phyloP scores from a whole-genome alignment of 2,797 vertebrate genomes.

The Hapalemur alaotrensis region DNA sequence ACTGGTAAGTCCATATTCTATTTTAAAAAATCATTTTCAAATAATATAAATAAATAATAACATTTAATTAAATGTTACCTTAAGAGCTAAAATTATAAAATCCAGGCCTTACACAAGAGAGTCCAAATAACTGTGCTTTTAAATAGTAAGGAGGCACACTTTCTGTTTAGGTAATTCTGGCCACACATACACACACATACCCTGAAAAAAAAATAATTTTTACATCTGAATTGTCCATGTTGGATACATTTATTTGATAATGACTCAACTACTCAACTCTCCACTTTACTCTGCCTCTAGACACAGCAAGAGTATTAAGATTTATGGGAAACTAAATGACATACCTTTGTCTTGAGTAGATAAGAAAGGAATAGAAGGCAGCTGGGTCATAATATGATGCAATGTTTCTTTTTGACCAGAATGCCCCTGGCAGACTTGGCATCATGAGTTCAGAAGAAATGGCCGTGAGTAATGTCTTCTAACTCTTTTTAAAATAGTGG shows the following conservation, averaged over 20 bases:
- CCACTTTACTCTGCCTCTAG: slow-evolving; percentile 6
- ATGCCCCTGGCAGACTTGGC: slow-evolving; percentile 68
- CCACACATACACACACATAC: not conserved
- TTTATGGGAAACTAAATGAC: not conserved
- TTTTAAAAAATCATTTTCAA: slow-evolving; percentile 19
- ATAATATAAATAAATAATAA: too few relatives aligned
- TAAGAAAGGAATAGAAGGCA: not conserved
- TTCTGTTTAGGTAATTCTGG: slow-evolving; percentile 21
- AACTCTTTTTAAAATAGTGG: not conserved
- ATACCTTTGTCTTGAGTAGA: not conserved
- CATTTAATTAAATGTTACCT: slow-evolving; percentile 10
- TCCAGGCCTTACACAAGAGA: not conserved
- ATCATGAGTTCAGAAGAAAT: slow-evolving; percentile 80
- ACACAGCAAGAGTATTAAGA: not conserved
- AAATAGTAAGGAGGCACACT: slow-evolving; percentile 2
- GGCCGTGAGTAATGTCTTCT: slow-evolving; percentile 59
- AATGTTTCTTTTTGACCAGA: slow-evolving; percentile 69
- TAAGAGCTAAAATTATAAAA: slow-evolving; percentile 22
- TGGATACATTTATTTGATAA: not conserved
- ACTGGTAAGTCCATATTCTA: slow-evolving; percentile 65
- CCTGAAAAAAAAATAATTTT: slow-evolving; percentile 31
- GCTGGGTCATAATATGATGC: not conserved
- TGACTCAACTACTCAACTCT: not conserved
- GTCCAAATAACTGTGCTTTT: not conserved
- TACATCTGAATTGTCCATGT: slow-evolving; percentile 10